Evolutionary conservation across 2,113 vertebrate species (phyloP).

Genomic region (Catharus minimus): DNA sequence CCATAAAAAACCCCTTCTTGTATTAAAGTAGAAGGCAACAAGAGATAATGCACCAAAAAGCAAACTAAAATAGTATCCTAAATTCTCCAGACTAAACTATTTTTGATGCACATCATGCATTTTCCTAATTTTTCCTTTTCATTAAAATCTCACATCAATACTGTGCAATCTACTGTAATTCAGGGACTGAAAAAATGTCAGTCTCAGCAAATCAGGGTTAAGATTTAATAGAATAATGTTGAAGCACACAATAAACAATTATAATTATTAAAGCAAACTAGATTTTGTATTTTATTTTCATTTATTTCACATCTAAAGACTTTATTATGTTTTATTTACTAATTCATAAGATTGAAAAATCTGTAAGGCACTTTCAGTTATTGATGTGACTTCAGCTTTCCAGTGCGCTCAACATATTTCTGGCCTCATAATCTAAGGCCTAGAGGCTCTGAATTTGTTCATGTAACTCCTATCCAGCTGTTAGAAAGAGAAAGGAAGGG

Average conservation of each 20-base stretch:
- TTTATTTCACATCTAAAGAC: neutral
- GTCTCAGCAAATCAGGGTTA: neutral
- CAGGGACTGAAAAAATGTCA: neutral
- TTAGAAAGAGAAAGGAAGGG: neutral
- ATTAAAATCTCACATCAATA: neutral
- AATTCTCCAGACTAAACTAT: neutral
- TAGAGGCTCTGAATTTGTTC: neutral
- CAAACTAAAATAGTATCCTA: neutral
- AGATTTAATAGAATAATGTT: neutral
- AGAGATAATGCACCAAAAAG: neutral
- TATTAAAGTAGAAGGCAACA: neutral
- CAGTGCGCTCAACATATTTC: neutral
- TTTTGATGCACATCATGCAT: neutral
- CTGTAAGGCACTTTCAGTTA: neutral
- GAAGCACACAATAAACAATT: neutral
- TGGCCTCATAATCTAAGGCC: neutral
- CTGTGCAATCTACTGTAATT: neutral
- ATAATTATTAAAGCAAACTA: constrained; percentile 18
- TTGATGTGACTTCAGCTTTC: neutral
- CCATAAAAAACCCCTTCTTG: neutral
- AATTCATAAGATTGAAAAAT: constrained; percentile 8
- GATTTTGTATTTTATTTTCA: neutral
- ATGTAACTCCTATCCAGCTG: neutral
- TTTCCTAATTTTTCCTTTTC: neutral
- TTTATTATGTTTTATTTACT: constrained; percentile 38